Conservation (phyloP, 2,113 vertebrate species). For the Rhinoptilus africanus region DNA sequence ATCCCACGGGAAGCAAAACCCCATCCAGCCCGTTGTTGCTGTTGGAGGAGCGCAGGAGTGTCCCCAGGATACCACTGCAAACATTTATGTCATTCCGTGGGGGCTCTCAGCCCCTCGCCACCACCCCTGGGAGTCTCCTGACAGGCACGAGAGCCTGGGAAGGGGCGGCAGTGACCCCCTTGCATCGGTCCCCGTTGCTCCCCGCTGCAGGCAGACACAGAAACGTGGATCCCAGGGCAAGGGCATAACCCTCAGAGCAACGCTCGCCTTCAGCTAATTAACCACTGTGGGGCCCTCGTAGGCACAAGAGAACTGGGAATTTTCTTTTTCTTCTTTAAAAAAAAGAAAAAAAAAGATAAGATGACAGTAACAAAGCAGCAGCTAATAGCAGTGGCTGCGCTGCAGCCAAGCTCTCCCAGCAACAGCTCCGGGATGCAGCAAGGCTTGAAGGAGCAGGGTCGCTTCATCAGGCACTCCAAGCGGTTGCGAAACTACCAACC, state of each 20-base stretch:
- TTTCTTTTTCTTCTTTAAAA: neutral
- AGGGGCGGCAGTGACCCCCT: neutral
- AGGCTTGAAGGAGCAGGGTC: neutral
- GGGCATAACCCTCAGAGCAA: neutral
- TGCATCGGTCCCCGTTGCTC: rapidly evolving
- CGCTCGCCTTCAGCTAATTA: neutral
- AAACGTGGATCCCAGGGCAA: neutral
- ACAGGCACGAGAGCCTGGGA: neutral
- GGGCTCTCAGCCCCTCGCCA: neutral
- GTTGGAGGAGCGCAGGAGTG: neutral
- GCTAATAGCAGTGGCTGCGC: rapidly evolving
- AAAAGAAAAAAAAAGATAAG: neutral
- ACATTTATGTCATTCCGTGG: neutral
- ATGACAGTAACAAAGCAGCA: neutral
- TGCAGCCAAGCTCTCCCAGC: neutral
- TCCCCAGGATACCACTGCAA: neutral
- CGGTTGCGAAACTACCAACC: rapidly evolving
- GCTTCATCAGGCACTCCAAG: neutral
- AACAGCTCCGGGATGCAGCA: rapidly evolving
- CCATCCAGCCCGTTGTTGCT: neutral
- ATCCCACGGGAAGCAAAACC: slow-evolving; percentile 43
- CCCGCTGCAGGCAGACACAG: neutral
- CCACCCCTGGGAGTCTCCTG: neutral
- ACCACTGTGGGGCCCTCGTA: rapidly evolving
- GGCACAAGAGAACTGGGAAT: neutral